Evolutionary conservation across 2,797 vertebrate genomes (phyloP), one percentile per base, ranked within the genome.

Genomic region (Choloepus didactylus): DNA sequence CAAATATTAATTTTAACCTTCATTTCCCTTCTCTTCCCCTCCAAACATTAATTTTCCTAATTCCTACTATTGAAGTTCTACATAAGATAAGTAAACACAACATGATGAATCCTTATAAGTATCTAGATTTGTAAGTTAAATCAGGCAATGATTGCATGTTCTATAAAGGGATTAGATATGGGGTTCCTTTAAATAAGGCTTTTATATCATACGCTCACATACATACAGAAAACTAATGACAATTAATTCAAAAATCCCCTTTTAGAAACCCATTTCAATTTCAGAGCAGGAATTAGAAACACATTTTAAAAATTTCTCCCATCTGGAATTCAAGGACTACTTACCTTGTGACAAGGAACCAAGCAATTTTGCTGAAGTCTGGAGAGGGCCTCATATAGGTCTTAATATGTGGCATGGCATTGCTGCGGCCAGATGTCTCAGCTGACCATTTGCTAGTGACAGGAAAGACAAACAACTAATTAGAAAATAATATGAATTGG

Each of bases 341-440:
- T 96, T 98, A 99, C 99, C 99, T 99, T 89, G 99, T 99, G 95
- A 99, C 98, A 3, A 99, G 98, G 98, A 99, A 99, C 99, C 99
- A 99, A 7, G 99, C 99, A 4, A 99, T 98, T 97, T 99, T 97
- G 91, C 98, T 98, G 98, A 99, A 99, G 98, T 99, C 99, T 82
- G 99, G 98, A 15, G 99, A 99, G 0, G 96, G 94, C 96, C 99
- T 99, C 99, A 99, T 99, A 91, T 99, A 99, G 0, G 99, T 99
- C 98, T 99, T 99, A 95, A 99, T 99, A 97, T 99, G 99, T 27
- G 99, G 99, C 98, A 99, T 99, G 25, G 99, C 99, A 0, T 97
- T 98, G 98, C 98, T 99, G 86, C 99, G 98, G 72, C 99, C 99
- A 0, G 99, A 99, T 0, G 98, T 95, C 95, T 99, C 98, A 1